Percentiles rank a stretch among this genome's conserved stretches.
Evolutionary conservation across 2,888 invertebrate genomes (phyloP).

Genomic region (Dryobota labecula): DNA sequence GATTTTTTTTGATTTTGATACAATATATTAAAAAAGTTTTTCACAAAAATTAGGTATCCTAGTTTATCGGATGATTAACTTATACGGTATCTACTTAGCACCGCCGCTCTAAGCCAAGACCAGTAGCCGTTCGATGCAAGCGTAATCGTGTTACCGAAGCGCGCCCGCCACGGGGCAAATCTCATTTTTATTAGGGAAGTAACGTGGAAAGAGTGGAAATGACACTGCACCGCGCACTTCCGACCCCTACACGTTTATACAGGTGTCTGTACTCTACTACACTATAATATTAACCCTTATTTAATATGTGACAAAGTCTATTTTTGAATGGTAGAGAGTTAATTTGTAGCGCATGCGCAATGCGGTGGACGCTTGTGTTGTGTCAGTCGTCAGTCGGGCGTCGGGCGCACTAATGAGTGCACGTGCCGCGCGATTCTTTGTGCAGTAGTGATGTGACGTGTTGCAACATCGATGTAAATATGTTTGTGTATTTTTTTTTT

Average conservation of each 20-base stretch:
- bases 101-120: conserved; percentile 34
- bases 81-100: conserved; percentile 39
- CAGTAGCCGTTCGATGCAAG: conserved; percentile 68
- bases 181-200: conserved; percentile 88
- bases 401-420: conserved; percentile 72
- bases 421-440: conserved; percentile 57
- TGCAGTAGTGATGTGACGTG: conserved; percentile 78
- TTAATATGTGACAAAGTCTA: conserved; percentile 53
- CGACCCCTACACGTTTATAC: conserved; percentile 84
- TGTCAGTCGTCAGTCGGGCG: conserved; percentile 78
- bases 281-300: conserved; percentile 65
- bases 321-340: conserved; percentile 54
- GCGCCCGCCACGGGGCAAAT: conserved; percentile 76
- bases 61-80: conserved; percentile 15
- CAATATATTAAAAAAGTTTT: neutral
- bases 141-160: conserved; percentile 71
- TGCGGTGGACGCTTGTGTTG: conserved; percentile 76
- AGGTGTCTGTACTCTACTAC: conserved; percentile 80
- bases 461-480: conserved; percentile 70
- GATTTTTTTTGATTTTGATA: no score
- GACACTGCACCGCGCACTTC: conserved; percentile 89
- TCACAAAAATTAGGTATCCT: neutral
- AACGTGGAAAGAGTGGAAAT: conserved; percentile 88
- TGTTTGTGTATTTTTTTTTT: conserved; percentile 35
- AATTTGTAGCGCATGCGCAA: conserved; percentile 71